Conservation (phyloP, 2,113 vertebrate genomes). For the Rhinopomastus cyanomelas region DNA sequence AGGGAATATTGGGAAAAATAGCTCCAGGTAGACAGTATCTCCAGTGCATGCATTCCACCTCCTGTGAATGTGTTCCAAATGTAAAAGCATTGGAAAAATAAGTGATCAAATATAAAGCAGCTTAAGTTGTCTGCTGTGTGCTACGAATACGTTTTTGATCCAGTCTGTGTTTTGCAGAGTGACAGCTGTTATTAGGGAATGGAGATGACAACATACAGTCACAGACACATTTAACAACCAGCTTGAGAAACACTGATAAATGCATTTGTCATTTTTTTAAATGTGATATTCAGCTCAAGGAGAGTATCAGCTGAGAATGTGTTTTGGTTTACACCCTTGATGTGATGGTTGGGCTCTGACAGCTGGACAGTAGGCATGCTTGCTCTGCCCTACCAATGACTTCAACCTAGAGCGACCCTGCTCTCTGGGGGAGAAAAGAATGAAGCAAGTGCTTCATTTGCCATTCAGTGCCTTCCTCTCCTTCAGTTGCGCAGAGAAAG, state of each 20-base stretch:
- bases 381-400: slow-evolving; percentile 6
- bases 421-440: not conserved
- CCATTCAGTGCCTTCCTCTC: not conserved
- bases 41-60: not conserved
- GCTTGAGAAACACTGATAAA: not conserved
- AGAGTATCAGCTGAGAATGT: not conserved
- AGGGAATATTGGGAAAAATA: not conserved
- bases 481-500: not conserved
- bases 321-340: not conserved
- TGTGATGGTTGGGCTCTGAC: not conserved
- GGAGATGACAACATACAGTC: not conserved
- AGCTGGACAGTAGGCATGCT: not conserved
- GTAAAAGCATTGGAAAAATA: slow-evolving; percentile 18
- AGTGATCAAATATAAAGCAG: not conserved
- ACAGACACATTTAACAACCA: not conserved
- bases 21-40: not conserved
- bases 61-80: not conserved
- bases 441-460: not conserved
- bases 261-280: slow-evolving; percentile 13
- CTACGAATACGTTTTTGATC: not conserved
- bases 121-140: not conserved
- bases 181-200: slow-evolving; percentile 17
- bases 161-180: not conserved
- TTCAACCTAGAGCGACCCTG: not conserved
- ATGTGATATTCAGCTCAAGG: not conserved